Conservation (phyloP, 2,113 vertebrate genomes). For the Naja naja region DNA sequence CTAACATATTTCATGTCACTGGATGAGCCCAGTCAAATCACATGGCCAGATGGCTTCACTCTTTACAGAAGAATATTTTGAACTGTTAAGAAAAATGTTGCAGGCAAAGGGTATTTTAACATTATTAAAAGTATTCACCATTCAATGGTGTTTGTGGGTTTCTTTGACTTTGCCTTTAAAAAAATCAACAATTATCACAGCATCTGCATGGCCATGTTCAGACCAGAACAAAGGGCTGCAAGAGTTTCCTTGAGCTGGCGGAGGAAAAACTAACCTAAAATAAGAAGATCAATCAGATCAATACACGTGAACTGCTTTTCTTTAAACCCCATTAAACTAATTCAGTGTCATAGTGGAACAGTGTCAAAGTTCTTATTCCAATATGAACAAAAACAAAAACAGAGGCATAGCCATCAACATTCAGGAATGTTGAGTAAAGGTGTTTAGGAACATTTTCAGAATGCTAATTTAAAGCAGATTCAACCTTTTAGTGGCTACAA, state of each 20-base stretch:
- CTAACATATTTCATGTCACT: background rate
- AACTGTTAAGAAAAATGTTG: background rate
- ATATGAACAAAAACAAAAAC: background rate
- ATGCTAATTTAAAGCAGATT: slow-evolving; percentile 36
- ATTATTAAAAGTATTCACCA: background rate
- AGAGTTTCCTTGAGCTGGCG: background rate
- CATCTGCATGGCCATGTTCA: background rate
- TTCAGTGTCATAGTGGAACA: background rate
- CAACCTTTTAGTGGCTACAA: slow-evolving; percentile 18
- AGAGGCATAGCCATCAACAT: background rate
- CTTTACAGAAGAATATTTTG: background rate
- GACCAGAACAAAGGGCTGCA: background rate
- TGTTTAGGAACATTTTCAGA: slow-evolving; percentile 40
- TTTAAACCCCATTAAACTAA: background rate
- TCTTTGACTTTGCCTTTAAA: background rate
- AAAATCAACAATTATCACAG: background rate
- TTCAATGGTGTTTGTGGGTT: background rate
- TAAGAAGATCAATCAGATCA: background rate
- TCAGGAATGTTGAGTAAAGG: background rate
- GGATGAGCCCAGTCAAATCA: background rate
- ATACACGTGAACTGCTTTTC: background rate
- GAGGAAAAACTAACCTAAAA: background rate
- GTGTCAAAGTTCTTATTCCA: background rate
- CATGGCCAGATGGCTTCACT: background rate
- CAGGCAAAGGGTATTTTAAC: background rate